Evolutionary conservation across 2,113 vertebrate genomes (phyloP), one percentile per base, ranked within the genome.

Genomic region (Orycteropus afer): DNA sequence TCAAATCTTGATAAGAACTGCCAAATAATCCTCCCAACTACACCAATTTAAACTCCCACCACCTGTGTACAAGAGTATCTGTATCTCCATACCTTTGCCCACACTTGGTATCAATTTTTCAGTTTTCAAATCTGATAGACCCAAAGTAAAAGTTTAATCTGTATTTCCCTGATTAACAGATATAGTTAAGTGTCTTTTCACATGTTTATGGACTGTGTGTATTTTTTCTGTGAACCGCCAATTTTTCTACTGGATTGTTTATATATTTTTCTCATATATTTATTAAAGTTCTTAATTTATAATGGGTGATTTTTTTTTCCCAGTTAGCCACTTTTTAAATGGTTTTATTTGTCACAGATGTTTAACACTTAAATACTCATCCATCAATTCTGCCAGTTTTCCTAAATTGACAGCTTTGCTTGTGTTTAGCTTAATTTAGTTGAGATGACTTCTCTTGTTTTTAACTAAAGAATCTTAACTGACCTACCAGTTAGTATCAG

Each of bases 301-400:
- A 73, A 93, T 17, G 20, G 37, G 91, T 83, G 82, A 40, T 45
- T 89, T 49, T 93, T 17, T 85, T 51, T 34, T 90, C 14, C 1
- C 7, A 83, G 42, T 13, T 80, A 63, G 55, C 55, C 63, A 84
- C n/a, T 57, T 89, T 82, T 87, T 42, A 69, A 37, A 71, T 59
- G 55, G 17, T 2, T 51, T 67, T 32, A 79, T 67, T 42, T 92
- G 45, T 81, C 93, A 96, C 29, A 82, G n/a, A 89, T 55, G 25
- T 55, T 89, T 90, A 94, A 90, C 34, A 94, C 83, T 90, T 91
- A 82, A 89, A 84, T 81, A 37, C 8, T 71, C n/a, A 73, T 69
- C 22, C 95, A 89, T 67, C 47, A 45, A 90, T 87, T 92, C 45
- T 90, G 40, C 51, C n/a, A 86, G 59, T 29, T 91, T 40, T 13